Evolutionary conservation across 2,113 vertebrate species (phyloP), one percentile per base, ranked within the genome.

Genomic region (Osmerus eperlanus): DNA sequence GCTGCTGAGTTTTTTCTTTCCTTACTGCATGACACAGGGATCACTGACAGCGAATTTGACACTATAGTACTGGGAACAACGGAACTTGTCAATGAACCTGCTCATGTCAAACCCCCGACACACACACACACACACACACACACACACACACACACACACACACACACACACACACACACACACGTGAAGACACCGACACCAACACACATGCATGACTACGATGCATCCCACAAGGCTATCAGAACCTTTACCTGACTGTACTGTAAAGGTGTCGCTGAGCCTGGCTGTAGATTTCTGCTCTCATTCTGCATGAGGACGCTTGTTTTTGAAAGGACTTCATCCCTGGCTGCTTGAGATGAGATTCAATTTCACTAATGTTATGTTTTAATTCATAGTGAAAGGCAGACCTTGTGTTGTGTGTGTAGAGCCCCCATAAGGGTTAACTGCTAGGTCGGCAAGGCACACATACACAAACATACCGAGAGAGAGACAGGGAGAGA

Each of bases 311-410:
- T 4, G 66, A 29, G 58, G 19, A 59, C 8, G 58, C 28, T 61
- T 21, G 19, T 68, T 11, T n/a, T 18, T 2, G 16, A 18, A 64
- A 36, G 18, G 28, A 9, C 4, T 25, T 4, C 13, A 23, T 28
- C 23, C 25, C 60, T 2, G 1, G 21, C 60, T 12, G 60, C 4
- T 25, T 5, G 69, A 78, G 74, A 71, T 71, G 65, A 32, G 70
- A 70, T 76, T 80, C 82, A 13, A 73, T 81, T 85, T 78, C 80
- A 75, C 79, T 83, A 86, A 86, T 87, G 76, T 84, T 89, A 81
- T 86, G 85, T 86, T 86, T 87, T 81, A 76, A 83, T 83, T 87
- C 79, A 77, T 74, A 73, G 75, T 61, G 65, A 78, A 73, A 76
- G 76, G 60, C 14, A 67, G 73, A 13, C 3, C 13, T 56, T 1